phyloP scores from a whole-genome alignment of 2,888 invertebrate genomes.

The Danaus chrysippus region DNA sequence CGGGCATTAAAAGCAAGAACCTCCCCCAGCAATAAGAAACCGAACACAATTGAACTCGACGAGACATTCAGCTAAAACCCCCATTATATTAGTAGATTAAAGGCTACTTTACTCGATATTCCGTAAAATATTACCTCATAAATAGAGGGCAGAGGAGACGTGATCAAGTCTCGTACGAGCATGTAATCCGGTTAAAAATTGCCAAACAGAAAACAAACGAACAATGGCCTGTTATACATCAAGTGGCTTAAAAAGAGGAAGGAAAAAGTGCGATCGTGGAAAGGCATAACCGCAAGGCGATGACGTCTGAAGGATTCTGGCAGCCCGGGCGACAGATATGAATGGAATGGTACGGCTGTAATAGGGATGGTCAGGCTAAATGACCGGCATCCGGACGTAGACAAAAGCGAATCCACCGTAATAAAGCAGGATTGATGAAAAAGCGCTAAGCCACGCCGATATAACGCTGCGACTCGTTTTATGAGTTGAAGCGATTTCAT shows the following conservation, averaged over 20 bases:
- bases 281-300: constrained; percentile 51
- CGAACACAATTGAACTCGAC: constrained; percentile 60
- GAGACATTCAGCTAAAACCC: constrained; percentile 52
- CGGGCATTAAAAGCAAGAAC: constrained; percentile 46
- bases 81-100: constrained; percentile 77
- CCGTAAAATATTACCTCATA: constrained; percentile 77
- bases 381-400: constrained; percentile 74
- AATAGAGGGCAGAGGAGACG: constrained; percentile 71
- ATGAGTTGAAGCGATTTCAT: constrained; percentile 35
- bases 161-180: constrained; percentile 61
- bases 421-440: constrained; percentile 81
- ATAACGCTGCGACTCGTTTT: constrained; percentile 49
- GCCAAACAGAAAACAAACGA: constrained; percentile 75
- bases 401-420: constrained; percentile 76
- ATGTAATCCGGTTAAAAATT: constrained; percentile 77
- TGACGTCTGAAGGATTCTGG: constrained; percentile 66
- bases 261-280: constrained; percentile 47
- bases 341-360: constrained; percentile 74
- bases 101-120: constrained; percentile 77
- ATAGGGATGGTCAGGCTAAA: constrained; percentile 74
- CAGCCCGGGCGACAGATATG: constrained; percentile 68
- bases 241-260: constrained; percentile 63
- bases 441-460: constrained; percentile 81
- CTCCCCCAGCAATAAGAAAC: constrained; percentile 57
- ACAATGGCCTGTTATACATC: constrained; percentile 68